Conservation (phyloP, 2,888 invertebrate species). For the Eurytoma californica region DNA sequence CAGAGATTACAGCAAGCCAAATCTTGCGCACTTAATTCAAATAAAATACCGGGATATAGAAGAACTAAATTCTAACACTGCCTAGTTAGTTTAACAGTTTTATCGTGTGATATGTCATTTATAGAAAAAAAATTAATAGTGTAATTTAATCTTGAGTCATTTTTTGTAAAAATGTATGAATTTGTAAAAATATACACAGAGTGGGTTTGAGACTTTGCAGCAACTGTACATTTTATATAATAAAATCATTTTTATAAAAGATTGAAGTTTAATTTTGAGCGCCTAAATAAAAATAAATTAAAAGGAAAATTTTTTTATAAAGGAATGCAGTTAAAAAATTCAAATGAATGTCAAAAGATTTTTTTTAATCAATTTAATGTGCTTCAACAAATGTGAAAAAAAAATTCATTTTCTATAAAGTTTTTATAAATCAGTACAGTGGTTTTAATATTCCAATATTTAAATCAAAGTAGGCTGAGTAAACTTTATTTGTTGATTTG, state of each 20-base stretch:
- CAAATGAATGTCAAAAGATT: neutral
- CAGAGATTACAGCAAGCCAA: conserved; percentile 67
- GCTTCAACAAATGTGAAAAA: conserved; percentile 44
- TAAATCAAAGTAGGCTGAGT: conserved; percentile 28
- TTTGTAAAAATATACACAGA: neutral
- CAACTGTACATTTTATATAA: conserved; percentile 11
- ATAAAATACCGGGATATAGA: conserved; percentile 62
- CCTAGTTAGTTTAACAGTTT: neutral
- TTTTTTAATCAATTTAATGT: conserved; percentile 48
- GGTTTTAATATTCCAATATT: conserved; percentile 18
- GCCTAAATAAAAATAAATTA: neutral
- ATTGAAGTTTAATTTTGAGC: neutral
- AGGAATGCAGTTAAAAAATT: neutral
- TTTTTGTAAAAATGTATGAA: conserved; percentile 2
- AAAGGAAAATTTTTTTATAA: neutral
- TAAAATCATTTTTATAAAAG: conserved; percentile 23
- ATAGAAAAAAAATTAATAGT: neutral
- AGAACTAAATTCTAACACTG: conserved; percentile 61
- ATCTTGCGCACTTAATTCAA: conserved; percentile 62
- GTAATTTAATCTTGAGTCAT: conserved; percentile 4
- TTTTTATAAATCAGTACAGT: conserved; percentile 30
- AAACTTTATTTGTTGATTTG: conserved; percentile 39
- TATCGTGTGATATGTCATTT: conserved; percentile 10
- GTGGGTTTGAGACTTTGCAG: no score
- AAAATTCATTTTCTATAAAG: conserved; percentile 23